Percentiles rank a stretch among this genome's conserved stretches.
Evolutionary conservation across 1,140 invertebrate species (phyloP).

Genomic region (Colletes gigas): DNA sequence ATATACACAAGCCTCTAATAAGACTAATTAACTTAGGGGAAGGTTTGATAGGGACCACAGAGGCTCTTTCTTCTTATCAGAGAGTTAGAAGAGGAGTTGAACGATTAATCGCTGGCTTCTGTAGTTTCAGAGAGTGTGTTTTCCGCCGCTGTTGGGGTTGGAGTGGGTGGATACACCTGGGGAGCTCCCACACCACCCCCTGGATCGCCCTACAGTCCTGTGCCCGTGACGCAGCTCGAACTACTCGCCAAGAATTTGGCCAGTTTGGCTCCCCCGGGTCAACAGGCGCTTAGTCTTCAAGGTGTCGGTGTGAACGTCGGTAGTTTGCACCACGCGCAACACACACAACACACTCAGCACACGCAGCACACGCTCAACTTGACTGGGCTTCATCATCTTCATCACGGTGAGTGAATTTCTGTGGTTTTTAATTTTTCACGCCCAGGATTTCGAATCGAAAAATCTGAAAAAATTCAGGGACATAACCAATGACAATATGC

Average conservation of each 20-base stretch:
- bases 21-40: conserved; percentile 1
- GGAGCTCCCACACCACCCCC: conserved; percentile 86
- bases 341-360: conserved; percentile 77
- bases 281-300: conserved; percentile 77
- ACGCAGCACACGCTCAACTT: conserved; percentile 78
- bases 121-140: conserved; percentile 86
- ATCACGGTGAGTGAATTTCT: conserved; percentile 78
- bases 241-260: conserved; percentile 82
- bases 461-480: no score
- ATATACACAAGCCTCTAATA: background rate
- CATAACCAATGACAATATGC: no score
- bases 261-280: conserved; percentile 73
- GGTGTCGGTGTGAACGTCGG: conserved; percentile 77
- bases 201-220: conserved; percentile 86
- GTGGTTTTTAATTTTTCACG: no score
- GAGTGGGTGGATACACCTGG: conserved; percentile 83
- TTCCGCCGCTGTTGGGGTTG: conserved; percentile 82
- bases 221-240: conserved; percentile 84
- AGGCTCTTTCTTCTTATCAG: conserved; percentile 5
- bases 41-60: conserved; percentile 3
- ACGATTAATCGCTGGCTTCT: conserved; percentile 65
- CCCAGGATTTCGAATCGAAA: no score
- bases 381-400: conserved; percentile 77
- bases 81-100: conserved; percentile 2
- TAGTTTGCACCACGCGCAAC: conserved; percentile 77